Evolutionary conservation across 2,113 vertebrate genomes (phyloP).

Genomic region (Deroptyus accipitrinus): DNA sequence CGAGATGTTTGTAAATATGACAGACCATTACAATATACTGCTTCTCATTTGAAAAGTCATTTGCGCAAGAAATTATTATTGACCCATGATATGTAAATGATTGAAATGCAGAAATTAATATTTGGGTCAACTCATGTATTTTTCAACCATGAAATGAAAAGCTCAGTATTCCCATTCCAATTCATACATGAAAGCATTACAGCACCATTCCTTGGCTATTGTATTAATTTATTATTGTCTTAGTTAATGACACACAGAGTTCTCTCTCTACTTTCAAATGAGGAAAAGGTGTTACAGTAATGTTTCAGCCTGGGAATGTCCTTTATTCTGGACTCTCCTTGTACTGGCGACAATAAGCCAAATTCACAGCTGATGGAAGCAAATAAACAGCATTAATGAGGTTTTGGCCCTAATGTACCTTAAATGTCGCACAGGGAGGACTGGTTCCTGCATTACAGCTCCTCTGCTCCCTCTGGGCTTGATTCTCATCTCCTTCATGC

Average conservation of each 20-base stretch:
- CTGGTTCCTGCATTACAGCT: not conserved
- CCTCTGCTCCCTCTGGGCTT: not conserved
- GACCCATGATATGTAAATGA: constrained; percentile 81
- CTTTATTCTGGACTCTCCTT: not conserved
- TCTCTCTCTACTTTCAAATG: not conserved
- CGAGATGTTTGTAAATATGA: constrained; percentile 75
- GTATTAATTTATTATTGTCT: constrained; percentile 75
- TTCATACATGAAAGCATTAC: constrained; percentile 73
- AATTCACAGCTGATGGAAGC: not conserved
- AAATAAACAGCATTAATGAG: not conserved
- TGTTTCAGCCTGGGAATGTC: not conserved
- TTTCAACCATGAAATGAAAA: constrained; percentile 83
- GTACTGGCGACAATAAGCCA: not conserved
- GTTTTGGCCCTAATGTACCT: not conserved
- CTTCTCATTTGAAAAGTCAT: constrained; percentile 78
- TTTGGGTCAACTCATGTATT: constrained; percentile 79
- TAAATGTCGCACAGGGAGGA: not conserved
- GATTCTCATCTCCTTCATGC: not conserved
- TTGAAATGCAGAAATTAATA: constrained; percentile 77
- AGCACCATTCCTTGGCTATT: constrained; percentile 63
- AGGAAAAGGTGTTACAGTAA: not conserved
- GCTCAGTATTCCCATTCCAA: constrained; percentile 73
- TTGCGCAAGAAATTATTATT: constrained; percentile 78
- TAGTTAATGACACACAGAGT: constrained; percentile 63
- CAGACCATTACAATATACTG: constrained; percentile 71